Conservation (phyloP, 1,140 invertebrate genomes). For the Melanaphis sacchari region DNA sequence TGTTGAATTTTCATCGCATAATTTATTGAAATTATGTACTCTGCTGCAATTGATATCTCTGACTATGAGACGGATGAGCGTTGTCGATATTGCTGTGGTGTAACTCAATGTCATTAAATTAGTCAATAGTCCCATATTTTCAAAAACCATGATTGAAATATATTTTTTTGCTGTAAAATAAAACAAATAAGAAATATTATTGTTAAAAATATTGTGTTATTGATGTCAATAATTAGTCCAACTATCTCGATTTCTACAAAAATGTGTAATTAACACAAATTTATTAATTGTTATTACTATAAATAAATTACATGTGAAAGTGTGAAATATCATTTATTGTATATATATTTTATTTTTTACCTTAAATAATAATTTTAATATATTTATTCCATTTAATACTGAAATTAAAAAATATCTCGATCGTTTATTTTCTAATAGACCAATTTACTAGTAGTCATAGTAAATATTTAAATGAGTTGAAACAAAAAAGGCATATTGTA, state of each 20-base stretch:
- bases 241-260: not conserved
- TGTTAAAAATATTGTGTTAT: not conserved
- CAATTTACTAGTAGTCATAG: not conserved
- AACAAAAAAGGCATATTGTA: not conserved
- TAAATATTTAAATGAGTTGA: slow-evolving; percentile 17
- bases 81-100: not conserved
- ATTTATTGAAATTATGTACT: not conserved
- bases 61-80: not conserved
- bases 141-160: not conserved
- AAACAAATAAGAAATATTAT: not conserved
- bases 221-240: not conserved
- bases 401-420: not conserved
- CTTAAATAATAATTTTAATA: not conserved
- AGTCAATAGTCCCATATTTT: not conserved
- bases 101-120: not conserved
- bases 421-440: not conserved
- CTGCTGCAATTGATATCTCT: not conserved
- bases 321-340: not conserved
- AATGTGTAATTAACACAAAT: not conserved
- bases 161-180: not conserved
- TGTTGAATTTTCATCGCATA: slow-evolving; percentile 6
- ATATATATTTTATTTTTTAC: not conserved
- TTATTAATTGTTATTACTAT: not conserved
- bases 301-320: not conserved
- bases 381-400: not conserved